Evolutionary conservation across 53 echinoderm and acorn worm species (phyloP).

Genomic region (Holothuria scabra): DNA sequence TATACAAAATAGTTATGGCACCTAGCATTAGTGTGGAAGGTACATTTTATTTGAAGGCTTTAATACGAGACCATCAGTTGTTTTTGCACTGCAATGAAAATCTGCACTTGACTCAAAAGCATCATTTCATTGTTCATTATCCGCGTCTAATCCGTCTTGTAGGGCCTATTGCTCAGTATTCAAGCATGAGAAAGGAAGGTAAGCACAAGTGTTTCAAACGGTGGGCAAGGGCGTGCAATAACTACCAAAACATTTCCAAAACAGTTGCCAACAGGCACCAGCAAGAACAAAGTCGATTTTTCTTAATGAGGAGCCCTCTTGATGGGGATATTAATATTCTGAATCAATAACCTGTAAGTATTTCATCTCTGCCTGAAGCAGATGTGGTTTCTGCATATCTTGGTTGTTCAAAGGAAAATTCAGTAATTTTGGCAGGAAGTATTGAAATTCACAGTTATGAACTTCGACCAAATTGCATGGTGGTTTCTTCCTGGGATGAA

Average conservation of each 20-base stretch:
- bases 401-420: no score
- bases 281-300: neutral
- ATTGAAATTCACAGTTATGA: no score
- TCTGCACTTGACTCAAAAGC: slow-evolving; percentile 40
- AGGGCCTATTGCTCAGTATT: slow-evolving; percentile 51
- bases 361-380: no score
- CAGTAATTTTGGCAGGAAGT: no score
- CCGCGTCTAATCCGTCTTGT: slow-evolving; percentile 22
- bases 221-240: slow-evolving; percentile 1
- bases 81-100: slow-evolving; percentile 28
- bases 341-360: no score
- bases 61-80: no score
- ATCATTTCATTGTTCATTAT: slow-evolving; percentile 53
- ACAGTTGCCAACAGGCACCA: neutral
- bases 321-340: no score
- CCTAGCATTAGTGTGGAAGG: slow-evolving; percentile 34
- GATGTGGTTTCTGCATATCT: no score
- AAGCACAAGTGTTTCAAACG: slow-evolving; percentile 53
- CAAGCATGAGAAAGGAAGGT: slow-evolving; percentile 44
- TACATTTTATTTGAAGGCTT: slow-evolving; percentile 26
- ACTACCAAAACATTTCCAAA: slow-evolving; percentile 43
- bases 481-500: no score
- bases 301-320: neutral
- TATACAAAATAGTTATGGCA: slow-evolving; percentile 26
- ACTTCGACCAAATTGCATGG: no score